Percentiles rank a stretch among this genome's conserved stretches.
phyloP scores from a whole-genome alignment of 2,113 vertebrate species.

The Dipodomys stephensi region DNA sequence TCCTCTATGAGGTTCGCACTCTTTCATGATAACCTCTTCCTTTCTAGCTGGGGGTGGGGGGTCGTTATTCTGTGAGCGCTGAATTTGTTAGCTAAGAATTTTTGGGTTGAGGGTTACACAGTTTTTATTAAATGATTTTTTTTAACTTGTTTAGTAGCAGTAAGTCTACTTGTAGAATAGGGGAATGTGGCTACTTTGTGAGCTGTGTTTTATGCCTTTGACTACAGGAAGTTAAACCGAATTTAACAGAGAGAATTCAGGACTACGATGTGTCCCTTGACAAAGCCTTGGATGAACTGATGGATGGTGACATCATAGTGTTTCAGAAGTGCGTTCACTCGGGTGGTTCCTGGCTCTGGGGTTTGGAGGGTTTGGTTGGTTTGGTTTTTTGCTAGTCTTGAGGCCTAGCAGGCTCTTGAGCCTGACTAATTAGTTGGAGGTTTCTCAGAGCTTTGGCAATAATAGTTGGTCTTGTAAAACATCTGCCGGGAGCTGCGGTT shows the following conservation, averaged over 20 bases:
- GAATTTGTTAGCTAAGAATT: not conserved
- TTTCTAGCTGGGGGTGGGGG: not conserved
- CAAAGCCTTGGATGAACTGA: slow-evolving; percentile 99
- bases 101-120: not conserved
- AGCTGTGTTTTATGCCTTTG: not conserved
- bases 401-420: not conserved
- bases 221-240: slow-evolving; percentile 99
- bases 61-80: not conserved
- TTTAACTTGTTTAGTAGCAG: not conserved
- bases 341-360: not conserved
- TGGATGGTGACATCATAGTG: slow-evolving; percentile 99
- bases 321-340: slow-evolving; percentile 95
- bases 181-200: too few relatives aligned
- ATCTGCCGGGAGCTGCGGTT: not conserved
- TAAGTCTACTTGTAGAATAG: not conserved
- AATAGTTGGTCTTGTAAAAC: not conserved
- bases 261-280: slow-evolving; percentile 99
- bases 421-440: not conserved
- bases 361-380: not conserved
- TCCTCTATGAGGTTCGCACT: slow-evolving; percentile 98
- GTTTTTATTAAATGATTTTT: not conserved
- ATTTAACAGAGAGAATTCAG: slow-evolving; percentile 99
- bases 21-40: not conserved
- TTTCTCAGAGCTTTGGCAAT: not conserved
- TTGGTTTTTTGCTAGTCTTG: not conserved